A percentile compares a stretch with the other conserved stretches of the same genome.
phyloP scores from a whole-genome alignment of 2,113 vertebrate genomes.

The Felis chaus region DNA sequence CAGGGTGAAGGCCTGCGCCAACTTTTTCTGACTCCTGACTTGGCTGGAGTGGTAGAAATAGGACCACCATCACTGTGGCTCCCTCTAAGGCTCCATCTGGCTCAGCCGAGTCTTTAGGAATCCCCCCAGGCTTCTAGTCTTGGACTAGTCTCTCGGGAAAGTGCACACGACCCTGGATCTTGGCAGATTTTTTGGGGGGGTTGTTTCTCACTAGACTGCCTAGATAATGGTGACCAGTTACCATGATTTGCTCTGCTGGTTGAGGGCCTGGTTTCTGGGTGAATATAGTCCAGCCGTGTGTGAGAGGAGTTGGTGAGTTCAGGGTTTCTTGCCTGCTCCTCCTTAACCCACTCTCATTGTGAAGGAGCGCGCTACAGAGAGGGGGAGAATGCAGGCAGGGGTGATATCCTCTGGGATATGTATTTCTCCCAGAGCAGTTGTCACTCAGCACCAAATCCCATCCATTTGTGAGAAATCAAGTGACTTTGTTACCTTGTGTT shows the following conservation, averaged over 20 bases:
- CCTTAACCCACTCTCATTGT: not conserved
- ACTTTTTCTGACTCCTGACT: slow-evolving; percentile 1
- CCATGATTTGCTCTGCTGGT: not conserved
- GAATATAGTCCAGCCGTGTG: not conserved
- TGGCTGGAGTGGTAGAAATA: not conserved
- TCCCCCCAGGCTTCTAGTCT: not conserved
- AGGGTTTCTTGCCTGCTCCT: not conserved
- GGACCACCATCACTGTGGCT: not conserved
- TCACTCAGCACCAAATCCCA: not conserved
- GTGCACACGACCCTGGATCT: not conserved
- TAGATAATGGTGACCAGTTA: not conserved
- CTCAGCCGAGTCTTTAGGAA: not conserved
- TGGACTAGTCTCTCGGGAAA: not conserved
- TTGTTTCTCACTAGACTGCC: not conserved
- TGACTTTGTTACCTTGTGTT: slow-evolving; percentile 86
- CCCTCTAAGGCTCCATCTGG: not conserved
- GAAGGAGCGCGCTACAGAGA: not conserved
- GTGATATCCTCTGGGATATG: not conserved
- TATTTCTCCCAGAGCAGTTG: not conserved
- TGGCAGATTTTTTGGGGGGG: not conserved
- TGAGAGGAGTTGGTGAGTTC: not conserved
- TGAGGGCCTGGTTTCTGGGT: not conserved
- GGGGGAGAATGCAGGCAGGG: no score
- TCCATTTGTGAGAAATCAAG: not conserved
- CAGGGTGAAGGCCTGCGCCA: not conserved